These are phyloP conservation scores for Rapana venosa DNA, from an alignment of 2,888 invertebrate genomes.

Conservation along the genomic window DNA sequence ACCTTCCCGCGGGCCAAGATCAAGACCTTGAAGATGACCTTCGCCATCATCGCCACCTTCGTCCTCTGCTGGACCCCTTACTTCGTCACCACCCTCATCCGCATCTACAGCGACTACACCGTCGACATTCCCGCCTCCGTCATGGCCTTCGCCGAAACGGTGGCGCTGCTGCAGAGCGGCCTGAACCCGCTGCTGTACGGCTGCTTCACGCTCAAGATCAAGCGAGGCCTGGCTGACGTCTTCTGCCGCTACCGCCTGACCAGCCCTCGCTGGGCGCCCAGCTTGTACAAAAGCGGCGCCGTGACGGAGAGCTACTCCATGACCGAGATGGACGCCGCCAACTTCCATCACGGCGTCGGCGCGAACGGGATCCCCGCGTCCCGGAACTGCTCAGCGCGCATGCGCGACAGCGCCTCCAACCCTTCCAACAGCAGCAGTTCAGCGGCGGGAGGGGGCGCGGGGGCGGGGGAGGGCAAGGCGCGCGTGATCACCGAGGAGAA, in stretches of 20 bases:
- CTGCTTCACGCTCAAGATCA: conserved; percentile 77
- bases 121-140: conserved; percentile 72
- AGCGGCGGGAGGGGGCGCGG: not conserved
- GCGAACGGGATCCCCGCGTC: conserved; percentile 32
- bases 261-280: conserved; percentile 40
- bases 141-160: conserved; percentile 77
- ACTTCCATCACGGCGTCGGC: conserved; percentile 35
- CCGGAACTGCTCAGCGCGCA: conserved; percentile 35
- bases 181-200: conserved; percentile 79
- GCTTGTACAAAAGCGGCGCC: conserved; percentile 50
- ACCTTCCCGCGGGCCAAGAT: conserved; percentile 79
- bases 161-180: conserved; percentile 76
- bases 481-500: conserved; percentile 63
- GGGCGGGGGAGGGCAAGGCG: not conserved
- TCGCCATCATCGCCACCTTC: conserved; percentile 78
- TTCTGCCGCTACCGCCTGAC: conserved; percentile 59
- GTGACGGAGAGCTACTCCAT: conserved; percentile 54
- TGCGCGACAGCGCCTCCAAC: conserved; percentile 37
- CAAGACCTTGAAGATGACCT: conserved; percentile 79
- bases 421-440: conserved; percentile 40
- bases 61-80: conserved; percentile 80
- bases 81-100: conserved; percentile 78
- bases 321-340: conserved; percentile 44
- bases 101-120: conserved; percentile 77
- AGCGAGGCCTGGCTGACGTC: conserved; percentile 64